Base-by-base conservation (phyloP, 2,113 vertebrate genomes). In the Centropristis striata region DNA sequence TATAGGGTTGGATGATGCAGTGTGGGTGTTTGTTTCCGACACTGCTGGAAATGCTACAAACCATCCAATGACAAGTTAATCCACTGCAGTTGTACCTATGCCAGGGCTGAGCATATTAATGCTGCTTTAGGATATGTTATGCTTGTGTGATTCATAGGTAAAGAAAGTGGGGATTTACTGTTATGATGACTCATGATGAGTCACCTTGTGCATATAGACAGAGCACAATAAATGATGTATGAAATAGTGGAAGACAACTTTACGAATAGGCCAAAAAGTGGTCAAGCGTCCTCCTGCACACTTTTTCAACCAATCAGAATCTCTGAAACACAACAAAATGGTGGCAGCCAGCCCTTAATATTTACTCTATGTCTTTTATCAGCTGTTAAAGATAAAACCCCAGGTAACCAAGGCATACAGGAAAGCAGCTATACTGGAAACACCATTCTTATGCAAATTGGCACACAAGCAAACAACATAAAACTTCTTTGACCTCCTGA, bases 41-140 rank as follows among this genome's bases (percentile, higher is more conserved):
- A 78, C 59, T 49, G 74, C 71, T 81, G 85, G 66, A 87, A 78
- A 90, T 64, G 79, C 80, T 79, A 80, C 46, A 3, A 86, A 87
- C 53, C 64, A 83, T 68, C 81, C 80, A 64, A 58, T 87, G 85
- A 93, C 92, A 85, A 90, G 84, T 88, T 92, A 92, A 91, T 91
- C 91, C 44, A 23, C 82, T 88, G 78, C 71, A 18, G 85, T 28
- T 53, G 57, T 72, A 89, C 81, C 66, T 86, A 73, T 44, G 61
- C 85, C 77, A 73, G 65, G 39, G 79, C 72, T 83, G 86, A 87
- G 80, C 78, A 77, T 78, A 77, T 87, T 74, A 88, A 81, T 11
- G 55, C 76, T 63, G 74, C 81, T 89, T 75, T 73, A 59, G 71
- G 83, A 85, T 80, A 69, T 71, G 74, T 74, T 80, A 64, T 67